Conservation (phyloP, 2,797 vertebrate genomes). For the Spheniscus humboldti region DNA sequence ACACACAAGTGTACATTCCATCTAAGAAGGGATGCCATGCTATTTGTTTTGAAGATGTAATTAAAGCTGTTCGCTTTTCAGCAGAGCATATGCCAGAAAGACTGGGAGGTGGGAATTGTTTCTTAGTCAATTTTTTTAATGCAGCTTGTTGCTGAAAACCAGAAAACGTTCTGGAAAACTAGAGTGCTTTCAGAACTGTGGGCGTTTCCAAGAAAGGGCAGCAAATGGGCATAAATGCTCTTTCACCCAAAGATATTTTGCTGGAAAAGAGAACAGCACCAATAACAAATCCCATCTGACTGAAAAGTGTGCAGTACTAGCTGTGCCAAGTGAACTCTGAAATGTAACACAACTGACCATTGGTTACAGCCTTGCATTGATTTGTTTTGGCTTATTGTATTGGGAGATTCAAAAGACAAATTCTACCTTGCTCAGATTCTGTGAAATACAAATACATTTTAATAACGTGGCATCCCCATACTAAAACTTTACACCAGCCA, state of each 20-base stretch:
- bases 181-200: background rate
- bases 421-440: background rate
- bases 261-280: background rate
- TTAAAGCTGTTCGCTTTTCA: background rate
- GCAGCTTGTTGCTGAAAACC: background rate
- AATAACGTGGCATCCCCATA: conserved; percentile 54
- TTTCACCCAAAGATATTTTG: background rate
- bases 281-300: background rate
- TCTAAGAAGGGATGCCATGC: conserved; percentile 39
- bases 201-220: background rate
- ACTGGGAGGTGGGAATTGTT: background rate
- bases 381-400: background rate
- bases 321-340: background rate
- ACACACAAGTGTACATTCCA: conserved; percentile 59
- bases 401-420: background rate
- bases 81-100: background rate
- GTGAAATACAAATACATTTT: conserved; percentile 21
- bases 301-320: background rate
- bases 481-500: conserved; percentile 38
- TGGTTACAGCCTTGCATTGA: background rate
- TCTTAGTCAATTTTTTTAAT: background rate
- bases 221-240: background rate
- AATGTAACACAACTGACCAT: background rate
- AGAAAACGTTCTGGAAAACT: background rate
- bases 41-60: background rate